Conservation (phyloP, 2,888 invertebrate genomes). For the Tetheella fluctuosa region DNA sequence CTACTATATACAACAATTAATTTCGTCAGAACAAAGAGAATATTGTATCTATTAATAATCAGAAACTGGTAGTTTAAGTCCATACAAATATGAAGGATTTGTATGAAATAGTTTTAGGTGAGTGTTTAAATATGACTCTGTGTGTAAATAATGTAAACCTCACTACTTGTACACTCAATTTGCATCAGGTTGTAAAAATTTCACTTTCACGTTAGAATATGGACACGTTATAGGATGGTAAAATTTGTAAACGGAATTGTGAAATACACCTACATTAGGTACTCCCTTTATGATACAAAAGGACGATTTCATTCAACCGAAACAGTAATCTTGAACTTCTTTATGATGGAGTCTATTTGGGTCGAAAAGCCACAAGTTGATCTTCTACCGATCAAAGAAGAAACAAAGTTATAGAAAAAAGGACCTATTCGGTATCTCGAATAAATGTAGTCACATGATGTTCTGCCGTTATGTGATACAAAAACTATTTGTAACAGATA, state of each 20-base stretch:
- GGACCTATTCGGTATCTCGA: background rate
- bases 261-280: constrained; percentile 7
- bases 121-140: constrained; percentile 32
- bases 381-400: too few species aligned
- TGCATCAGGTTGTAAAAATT: constrained; percentile 59
- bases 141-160: constrained; percentile 23
- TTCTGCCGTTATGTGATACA: too few species aligned
- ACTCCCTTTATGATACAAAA: background rate
- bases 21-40: too few species aligned
- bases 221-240: constrained; percentile 32
- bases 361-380: too few species aligned
- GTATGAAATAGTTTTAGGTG: constrained; percentile 16
- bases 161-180: constrained; percentile 47
- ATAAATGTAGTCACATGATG: too few species aligned
- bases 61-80: too few species aligned
- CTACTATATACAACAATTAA: too few species aligned
- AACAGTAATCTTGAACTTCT: background rate
- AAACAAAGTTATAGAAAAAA: background rate
- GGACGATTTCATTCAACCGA: background rate
- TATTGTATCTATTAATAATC: too few species aligned
- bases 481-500: background rate
- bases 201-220: constrained; percentile 53
- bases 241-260: constrained; percentile 21
- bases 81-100: too few species aligned
- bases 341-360: background rate